Conservation (phyloP, 2,797 vertebrate genomes). For the Alfaro cultratus region DNA sequence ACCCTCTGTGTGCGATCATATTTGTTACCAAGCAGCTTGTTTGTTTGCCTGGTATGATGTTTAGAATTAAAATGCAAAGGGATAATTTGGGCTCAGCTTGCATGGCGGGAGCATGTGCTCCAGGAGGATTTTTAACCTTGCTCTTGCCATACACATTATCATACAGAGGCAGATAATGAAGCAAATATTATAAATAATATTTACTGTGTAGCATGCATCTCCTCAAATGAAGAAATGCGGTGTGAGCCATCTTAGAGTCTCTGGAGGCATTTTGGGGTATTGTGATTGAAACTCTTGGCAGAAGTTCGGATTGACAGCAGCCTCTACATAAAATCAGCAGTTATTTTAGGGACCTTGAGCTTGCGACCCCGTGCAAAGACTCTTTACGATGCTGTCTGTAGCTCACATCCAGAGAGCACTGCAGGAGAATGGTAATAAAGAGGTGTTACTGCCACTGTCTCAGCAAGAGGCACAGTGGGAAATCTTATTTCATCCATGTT, state of each 20-base stretch:
- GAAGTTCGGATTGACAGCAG: constrained; percentile 39
- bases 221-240: constrained; percentile 19
- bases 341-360: constrained; percentile 61
- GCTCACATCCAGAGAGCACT: constrained; percentile 22
- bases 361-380: constrained; percentile 33
- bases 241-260: constrained; percentile 25
- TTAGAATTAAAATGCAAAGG: constrained; percentile 46
- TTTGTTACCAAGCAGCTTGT: constrained; percentile 16
- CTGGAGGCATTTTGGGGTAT: constrained; percentile 11
- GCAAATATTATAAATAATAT: constrained; percentile 40
- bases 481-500: neutral
- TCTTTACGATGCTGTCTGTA: constrained; percentile 49
- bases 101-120: constrained; percentile 43
- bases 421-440: constrained; percentile 49
- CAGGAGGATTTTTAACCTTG: constrained; percentile 64
- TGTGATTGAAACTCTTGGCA: constrained; percentile 34
- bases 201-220: neutral
- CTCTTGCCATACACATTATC: constrained; percentile 27
- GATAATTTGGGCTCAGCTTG: constrained; percentile 16
- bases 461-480: neutral
- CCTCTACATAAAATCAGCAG: constrained; percentile 26
- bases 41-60: constrained; percentile 11
- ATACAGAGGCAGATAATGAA: constrained; percentile 20
- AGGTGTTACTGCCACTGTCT: neutral
- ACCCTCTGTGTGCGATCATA: neutral